Evolutionary conservation across 2,888 invertebrate genomes (phyloP).

Genomic region (Marasmarcha lunaedactyla): DNA sequence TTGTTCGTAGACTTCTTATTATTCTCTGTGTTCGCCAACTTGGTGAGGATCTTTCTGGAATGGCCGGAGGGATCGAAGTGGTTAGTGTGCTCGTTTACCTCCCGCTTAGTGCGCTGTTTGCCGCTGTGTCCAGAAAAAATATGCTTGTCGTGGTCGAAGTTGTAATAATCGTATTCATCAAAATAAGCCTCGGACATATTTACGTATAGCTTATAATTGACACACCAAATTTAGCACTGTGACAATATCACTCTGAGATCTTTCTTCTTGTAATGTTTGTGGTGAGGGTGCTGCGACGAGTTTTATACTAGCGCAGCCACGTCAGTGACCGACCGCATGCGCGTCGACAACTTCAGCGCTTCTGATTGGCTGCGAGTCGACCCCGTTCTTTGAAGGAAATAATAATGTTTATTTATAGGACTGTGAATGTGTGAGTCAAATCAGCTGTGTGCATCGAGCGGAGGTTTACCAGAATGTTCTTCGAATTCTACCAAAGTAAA

Average conservation of each 20-base stretch:
- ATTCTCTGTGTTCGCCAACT: slow-evolving; percentile 85
- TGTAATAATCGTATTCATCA: slow-evolving; percentile 95
- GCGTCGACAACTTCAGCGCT: slow-evolving; percentile 52
- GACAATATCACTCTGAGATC: slow-evolving; percentile 29
- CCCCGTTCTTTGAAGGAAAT: slow-evolving; percentile 28
- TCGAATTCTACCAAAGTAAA: no score
- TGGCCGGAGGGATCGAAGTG: slow-evolving; percentile 93
- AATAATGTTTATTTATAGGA: slow-evolving; percentile 32
- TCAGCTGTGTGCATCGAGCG: no score
- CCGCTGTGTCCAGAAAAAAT: slow-evolving; percentile 89
- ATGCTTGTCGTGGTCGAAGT: slow-evolving; percentile 93
- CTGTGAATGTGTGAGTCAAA: slow-evolving; percentile 27
- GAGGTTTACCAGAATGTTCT: slow-evolving; percentile 1
- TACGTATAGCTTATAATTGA: slow-evolving; percentile 17
- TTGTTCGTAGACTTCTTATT: slow-evolving; percentile 74
- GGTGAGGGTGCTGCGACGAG: slow-evolving; percentile 20
- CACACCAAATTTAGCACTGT: slow-evolving; percentile 19
- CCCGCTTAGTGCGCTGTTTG: slow-evolving; percentile 90
- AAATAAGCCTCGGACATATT: slow-evolving; percentile 87
- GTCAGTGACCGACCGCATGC: slow-evolving; percentile 60
- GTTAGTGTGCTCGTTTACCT: slow-evolving; percentile 89
- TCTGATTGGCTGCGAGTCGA: slow-evolving; percentile 50
- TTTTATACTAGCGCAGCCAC: slow-evolving; percentile 49
- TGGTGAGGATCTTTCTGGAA: slow-evolving; percentile 90
- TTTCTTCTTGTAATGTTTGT: slow-evolving; percentile 39